Base-by-base conservation (phyloP, 92 coral and sea anemone genomes). In the Paramuricea clavata region DNA sequence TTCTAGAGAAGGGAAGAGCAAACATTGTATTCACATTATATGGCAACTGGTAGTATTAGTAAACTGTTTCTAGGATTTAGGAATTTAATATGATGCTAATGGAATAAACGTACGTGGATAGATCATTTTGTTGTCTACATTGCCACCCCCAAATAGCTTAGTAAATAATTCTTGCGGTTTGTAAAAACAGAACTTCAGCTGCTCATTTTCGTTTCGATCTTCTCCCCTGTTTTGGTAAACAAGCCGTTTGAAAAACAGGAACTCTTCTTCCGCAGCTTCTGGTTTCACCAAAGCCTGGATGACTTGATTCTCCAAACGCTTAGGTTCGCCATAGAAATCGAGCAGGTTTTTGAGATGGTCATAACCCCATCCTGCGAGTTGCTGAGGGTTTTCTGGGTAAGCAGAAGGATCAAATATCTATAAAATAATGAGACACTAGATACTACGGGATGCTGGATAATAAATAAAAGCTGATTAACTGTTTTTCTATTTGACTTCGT, bases 251-350 rank as follows among this genome's bases (percentile, higher is more conserved):
- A 70, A 36, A 32, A n/a, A n/a, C n/a, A n/a, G n/a, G n/a, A 70
- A 70, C 77, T 70, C 77, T n/a, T 70, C 77, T 70, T 70, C 77
- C 1, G 77, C 77, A 70, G 77, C 77, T 70, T 70, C 77, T 70
- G 50, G 19, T 70, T 70, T 36, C 77, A 32, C 77, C 49, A 70
- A 70, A 70, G 77, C 52, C 77, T n/a, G n/a, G n/a, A n/a, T n/a
- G 25, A 42, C 49, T 70, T 70, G 26, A 13, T 70, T 70, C 52
- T 70, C 77, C 77, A 70, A 70, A 34, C 28, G 49, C 52, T 70
- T 70, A 16, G 77, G 49, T 34, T 70, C 22, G 1, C 49, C 77
- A 70, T 70, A 70, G 77, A 70, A 70, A 36, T 34, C 49, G 0
- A n/a, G n/a, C n/a, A n/a, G n/a, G n/a, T n/a, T n/a, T n/a, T n/a